These are phyloP conservation scores for Felis chaus DNA, from an alignment of 2,113 vertebrate species.

Conservation along the genomic window DNA sequence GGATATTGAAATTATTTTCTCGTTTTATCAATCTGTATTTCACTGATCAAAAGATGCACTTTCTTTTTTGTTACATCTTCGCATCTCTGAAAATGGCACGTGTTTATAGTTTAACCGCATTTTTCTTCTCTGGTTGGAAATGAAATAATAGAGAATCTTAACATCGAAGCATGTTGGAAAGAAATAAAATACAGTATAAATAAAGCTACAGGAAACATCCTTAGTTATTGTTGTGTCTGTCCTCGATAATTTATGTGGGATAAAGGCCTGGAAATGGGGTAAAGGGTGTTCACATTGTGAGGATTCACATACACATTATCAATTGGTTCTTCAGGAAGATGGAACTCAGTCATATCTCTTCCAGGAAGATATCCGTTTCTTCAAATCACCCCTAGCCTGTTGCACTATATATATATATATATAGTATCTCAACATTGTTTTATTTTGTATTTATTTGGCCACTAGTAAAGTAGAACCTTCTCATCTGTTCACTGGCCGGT, in stretches of 20 bases:
- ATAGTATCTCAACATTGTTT: neutral
- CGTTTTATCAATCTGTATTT: neutral
- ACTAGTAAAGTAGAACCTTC: neutral
- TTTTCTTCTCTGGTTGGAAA: neutral
- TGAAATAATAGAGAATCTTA: slow-evolving; percentile 11
- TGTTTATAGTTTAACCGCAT: neutral
- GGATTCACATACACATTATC: neutral
- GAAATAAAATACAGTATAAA: neutral
- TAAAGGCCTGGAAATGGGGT: neutral
- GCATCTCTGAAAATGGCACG: neutral
- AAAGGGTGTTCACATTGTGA: neutral
- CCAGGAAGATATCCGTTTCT: neutral
- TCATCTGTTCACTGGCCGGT: neutral
- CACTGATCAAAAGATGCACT: neutral
- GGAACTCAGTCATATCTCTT: neutral
- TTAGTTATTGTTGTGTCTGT: neutral
- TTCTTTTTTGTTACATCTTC: neutral
- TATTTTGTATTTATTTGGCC: neutral
- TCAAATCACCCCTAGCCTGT: neutral
- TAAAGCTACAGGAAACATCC: neutral
- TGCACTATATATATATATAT: neutral
- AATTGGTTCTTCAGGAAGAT: neutral
- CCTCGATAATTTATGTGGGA: neutral
- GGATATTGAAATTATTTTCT: neutral
- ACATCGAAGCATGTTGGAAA: neutral